Evolutionary conservation across 2,113 vertebrate genomes (phyloP), one percentile per base, ranked within the genome.

Genomic region (Dicaeum eximium): DNA sequence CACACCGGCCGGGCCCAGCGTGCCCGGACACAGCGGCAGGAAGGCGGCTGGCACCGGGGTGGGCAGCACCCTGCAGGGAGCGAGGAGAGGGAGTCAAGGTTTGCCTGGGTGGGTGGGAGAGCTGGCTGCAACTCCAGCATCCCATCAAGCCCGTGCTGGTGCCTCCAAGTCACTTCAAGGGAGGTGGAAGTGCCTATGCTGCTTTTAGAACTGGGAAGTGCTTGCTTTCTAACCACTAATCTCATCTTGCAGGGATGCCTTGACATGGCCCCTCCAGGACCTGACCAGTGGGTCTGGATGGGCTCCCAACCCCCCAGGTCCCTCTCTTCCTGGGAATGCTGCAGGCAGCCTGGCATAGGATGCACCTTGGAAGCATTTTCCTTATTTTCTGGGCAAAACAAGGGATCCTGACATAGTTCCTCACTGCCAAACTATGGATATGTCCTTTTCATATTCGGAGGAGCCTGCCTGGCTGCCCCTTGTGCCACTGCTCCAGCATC

Each of bases 1-100:
- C 93, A 98, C 73, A 7, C 98, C 96, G 12, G 98, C 91, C 60
- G 98, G 94, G 47, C 97, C 97, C 96, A 99, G 95, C 3, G 97
- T 86, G 56, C 95, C 90, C 0, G 98, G 92, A 40, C 97, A 97
- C 14, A 96, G 95, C 1, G 96, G 94, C 65, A 98, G 96, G 91
- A 98, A 98, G 1, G 97, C 71, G 7, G 98, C 95, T 2, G 98
- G 95, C 24, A 98, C 74, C 37, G 98, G 98, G 60, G 97, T 95
- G 72, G 98, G 98, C 97, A 98, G 97, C 94, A 98, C 98, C 98
- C 99, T 99, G 97, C 35, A 37, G 88, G 13, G 86, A 24, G 22
- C 3, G 11, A 62, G 25, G 62, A 42, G n/a, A 70, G 53, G 23
- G 31, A 6, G 82, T 94, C 58, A n/a, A 7, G 40, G 48, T 6